A percentile compares a stretch with the other conserved stretches of the same genome.
Conservation (phyloP, 2,113 vertebrate species). For the Trichechus manatus region DNA sequence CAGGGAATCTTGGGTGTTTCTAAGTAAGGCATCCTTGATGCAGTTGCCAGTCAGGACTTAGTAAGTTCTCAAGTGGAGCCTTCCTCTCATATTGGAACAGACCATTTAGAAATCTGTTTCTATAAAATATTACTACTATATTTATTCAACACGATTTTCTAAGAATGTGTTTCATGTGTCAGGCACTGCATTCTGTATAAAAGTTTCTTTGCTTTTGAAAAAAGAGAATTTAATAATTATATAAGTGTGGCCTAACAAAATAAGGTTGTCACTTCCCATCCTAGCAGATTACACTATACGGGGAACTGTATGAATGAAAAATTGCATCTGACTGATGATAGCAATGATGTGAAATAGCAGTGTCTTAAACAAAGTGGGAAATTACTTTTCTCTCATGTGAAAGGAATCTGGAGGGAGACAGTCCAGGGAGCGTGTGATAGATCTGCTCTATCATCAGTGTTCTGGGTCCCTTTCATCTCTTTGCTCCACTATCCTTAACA, state of each 20-base stretch:
- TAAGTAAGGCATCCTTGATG: background rate
- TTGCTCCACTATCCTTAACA: conserved; percentile 41
- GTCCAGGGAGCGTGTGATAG: conserved; percentile 22
- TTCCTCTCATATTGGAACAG: background rate
- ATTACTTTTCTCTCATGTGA: conserved; percentile 46
- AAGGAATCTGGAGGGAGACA: conserved; percentile 60
- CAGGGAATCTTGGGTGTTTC: background rate
- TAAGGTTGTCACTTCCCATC: conserved; percentile 18
- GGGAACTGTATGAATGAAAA: background rate
- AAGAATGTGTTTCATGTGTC: conserved; percentile 21
- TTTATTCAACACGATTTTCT: conserved; percentile 51
- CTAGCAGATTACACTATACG: background rate
- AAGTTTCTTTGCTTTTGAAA: conserved; percentile 62
- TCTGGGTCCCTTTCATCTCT: conserved; percentile 62
- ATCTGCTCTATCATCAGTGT: conserved; percentile 57
- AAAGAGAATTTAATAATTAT: conserved; percentile 54
- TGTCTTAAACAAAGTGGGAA: conserved; percentile 21
- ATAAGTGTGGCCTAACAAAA: conserved; percentile 26
- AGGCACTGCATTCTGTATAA: background rate
- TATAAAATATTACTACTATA: conserved; percentile 24
- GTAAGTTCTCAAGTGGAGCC: background rate
- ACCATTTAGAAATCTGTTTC: background rate
- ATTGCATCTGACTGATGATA: conserved; percentile 45
- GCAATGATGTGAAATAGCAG: conserved; percentile 39
- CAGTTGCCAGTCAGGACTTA: background rate